Base-by-base conservation (phyloP, 23 tunicate genomes). In the Botrylloides violaceus region DNA sequence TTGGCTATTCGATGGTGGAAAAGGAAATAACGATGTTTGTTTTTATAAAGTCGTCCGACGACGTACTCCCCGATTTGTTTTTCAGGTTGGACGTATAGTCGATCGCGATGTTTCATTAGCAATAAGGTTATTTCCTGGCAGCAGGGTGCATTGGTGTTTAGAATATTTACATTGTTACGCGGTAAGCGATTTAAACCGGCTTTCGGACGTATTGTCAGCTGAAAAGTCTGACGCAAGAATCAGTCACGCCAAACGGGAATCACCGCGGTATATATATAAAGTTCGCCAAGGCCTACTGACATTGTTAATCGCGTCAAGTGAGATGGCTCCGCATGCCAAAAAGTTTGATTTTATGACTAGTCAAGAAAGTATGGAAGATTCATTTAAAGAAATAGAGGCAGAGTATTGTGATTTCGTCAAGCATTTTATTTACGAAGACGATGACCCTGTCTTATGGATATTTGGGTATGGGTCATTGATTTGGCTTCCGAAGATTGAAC, bases 381-480 rank as follows among this genome's bases (percentile, higher is more conserved):
- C n/a, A n/a, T n/a, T n/a, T n/a, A n/a, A n/a, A n/a, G 15, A 43
- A 7, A 43, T 43, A 9, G 53, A 63, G 9, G 34, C 70, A 4
- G 70, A 63, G 9, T 63, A 27, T 31, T 63, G 3, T 15, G 36
- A 31, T 19, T 63, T 63, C 9, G 23, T 63, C 23, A 29, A 29
- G 20, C 29, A 63, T 28, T 7, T 63, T 3, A 63, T 3, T 4
- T 63, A 63, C 35, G 70, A 63, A 63, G 33, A 63, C 35, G 35
- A 63, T 3, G 74, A 68, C 26, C 59, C 58, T 9, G 24, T 37
- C 37, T 25, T 87, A 36, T 85, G 80, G 79, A 56, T 87, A 32
- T 87, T 87, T 38, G 87, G 95, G 21, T 87, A 87, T 48, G 95
- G 87, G 4, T 87, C 95, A n/a, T 62, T 87, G 30, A 65, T 87